Evolutionary conservation across 1,140 invertebrate species (phyloP).

Genomic region (Harpegnathos saltator): DNA sequence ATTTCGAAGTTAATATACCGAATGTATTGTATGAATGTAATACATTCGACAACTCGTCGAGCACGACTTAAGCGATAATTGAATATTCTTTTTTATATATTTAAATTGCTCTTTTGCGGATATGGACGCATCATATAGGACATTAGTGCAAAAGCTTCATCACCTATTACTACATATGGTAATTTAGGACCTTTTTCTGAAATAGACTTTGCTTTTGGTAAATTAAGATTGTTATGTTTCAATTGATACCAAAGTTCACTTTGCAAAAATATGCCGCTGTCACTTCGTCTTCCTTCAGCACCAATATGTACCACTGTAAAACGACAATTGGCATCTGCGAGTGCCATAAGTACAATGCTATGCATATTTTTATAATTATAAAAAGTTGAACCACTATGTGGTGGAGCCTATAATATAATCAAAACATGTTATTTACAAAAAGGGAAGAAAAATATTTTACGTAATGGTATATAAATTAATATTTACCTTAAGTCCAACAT

Average conservation of each 20-base stretch:
- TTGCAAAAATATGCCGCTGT: not conserved
- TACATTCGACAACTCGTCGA: not conserved
- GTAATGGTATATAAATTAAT: slow-evolving; percentile 3
- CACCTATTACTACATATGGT: slow-evolving; percentile 7
- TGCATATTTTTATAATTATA: not conserved
- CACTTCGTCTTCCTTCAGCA: slow-evolving; percentile 15
- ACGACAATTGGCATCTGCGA: not conserved
- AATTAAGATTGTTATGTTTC: not conserved
- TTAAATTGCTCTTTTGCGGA: not conserved
- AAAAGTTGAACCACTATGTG: not conserved
- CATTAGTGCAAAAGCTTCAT: slow-evolving; percentile 21
- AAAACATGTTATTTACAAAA: slow-evolving; percentile 4
- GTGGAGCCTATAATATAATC: not conserved
- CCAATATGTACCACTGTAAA: slow-evolving; percentile 18
- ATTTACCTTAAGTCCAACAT: not conserved
- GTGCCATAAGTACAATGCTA: slow-evolving; percentile 1
- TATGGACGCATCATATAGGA: not conserved
- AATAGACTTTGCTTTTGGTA: slow-evolving; percentile 3
- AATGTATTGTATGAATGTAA: too few relatives aligned
- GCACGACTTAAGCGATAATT: slow-evolving; percentile 14
- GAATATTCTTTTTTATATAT: not conserved
- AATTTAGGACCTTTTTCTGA: not conserved
- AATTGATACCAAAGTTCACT: not conserved
- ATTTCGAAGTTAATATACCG: not conserved
- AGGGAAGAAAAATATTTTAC: not conserved